phyloP scores from a whole-genome alignment of 2,797 vertebrate species.

The Gymnocypris eckloni region DNA sequence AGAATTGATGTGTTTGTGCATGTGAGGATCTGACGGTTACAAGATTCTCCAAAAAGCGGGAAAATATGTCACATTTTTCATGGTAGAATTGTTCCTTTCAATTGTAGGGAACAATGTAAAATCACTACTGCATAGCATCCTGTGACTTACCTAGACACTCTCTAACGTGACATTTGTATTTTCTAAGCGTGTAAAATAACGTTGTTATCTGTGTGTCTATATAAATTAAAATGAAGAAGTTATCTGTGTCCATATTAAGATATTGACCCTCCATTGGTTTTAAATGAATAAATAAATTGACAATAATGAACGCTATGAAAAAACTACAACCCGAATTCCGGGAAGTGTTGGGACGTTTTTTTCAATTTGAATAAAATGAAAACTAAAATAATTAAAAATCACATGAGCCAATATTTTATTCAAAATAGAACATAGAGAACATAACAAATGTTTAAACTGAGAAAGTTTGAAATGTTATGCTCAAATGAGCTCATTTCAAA shows the following conservation, averaged over 20 bases:
- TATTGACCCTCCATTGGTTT: not conserved
- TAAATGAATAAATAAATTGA: not conserved
- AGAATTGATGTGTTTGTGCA: constrained; percentile 30
- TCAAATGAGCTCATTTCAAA: too few species aligned
- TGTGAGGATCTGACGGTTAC: constrained; percentile 16
- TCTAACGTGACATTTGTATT: not conserved
- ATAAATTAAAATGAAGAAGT: not conserved
- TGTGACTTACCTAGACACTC: not conserved
- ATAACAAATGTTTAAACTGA: too few species aligned
- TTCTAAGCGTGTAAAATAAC: not conserved
- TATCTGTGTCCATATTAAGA: not conserved
- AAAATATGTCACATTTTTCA: not conserved
- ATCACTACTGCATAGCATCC: not conserved
- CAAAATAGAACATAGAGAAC: too few species aligned
- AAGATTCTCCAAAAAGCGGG: not conserved
- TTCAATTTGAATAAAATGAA: too few species aligned
- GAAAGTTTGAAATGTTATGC: too few species aligned
- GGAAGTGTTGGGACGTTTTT: too few species aligned
- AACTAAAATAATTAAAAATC: too few species aligned
- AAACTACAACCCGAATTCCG: too few species aligned
- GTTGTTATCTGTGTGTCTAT: not conserved
- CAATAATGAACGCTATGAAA: too few species aligned
- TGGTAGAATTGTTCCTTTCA: not conserved
- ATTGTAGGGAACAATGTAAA: not conserved
- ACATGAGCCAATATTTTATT: too few species aligned